Evolutionary conservation across 1,140 invertebrate genomes (phyloP), one percentile per base, ranked within the genome.

Genomic region (Pseudomyrmex gracilis): DNA sequence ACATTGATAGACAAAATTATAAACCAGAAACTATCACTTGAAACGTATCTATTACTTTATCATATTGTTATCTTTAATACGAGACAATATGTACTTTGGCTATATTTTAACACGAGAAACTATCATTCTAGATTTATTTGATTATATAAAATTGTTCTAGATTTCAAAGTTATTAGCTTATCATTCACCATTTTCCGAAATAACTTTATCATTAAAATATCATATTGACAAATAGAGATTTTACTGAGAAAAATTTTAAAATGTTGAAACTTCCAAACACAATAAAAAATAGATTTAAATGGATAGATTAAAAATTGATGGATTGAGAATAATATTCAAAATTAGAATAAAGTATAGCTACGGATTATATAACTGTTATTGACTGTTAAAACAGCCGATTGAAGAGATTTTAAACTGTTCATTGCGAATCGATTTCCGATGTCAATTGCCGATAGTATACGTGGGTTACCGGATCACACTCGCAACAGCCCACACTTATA

Each of bases 1-100:
- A n/a, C 76, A 20, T 64, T 58, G 64, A 71, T 80, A 20, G 66
- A 80, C 71, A 22, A 80, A 43, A 71, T 80, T 78, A 78, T 70
- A 78, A 34, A 70, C 76, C 53, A 80, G 66, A 80, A 80, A 80
- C 53, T 58, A 80, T 80, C 66, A 45, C 51, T 8, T 43, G 76
- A 58, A 58, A 66, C 76, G 43, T 15, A 57, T 43, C 43, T 15
- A 57, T 43, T n/a, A 9, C 53, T 80, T 20, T 71, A 57, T 80
- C 76, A 7, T 5, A 43, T 80, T 66, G 43, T 80, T 80, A 71
- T 80, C 66, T 80, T 71, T 80, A 15, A 12, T 47, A 15, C 53
- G 47, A 4, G 60, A 55, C 66, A 7, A 34, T 34, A 34, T 80
- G 71, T 80, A 58, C 53, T 80, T 71, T 60, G 60, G 53, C 12